Evolutionary conservation across 2,113 vertebrate genomes (phyloP).

Genomic region (Sinosuthora webbiana): DNA sequence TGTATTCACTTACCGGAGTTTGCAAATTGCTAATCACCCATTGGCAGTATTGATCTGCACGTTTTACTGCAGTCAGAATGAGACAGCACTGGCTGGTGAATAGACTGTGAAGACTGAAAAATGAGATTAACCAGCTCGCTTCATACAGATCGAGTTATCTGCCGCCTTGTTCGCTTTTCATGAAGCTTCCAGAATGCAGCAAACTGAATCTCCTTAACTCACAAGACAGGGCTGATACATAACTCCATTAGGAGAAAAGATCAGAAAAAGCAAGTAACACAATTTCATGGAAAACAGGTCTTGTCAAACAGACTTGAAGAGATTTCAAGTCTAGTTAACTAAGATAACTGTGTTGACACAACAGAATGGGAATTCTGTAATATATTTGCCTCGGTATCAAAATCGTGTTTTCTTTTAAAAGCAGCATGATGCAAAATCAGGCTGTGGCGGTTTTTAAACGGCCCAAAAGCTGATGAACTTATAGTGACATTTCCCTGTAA

Average conservation of each 20-base stretch:
- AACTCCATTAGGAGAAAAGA: constrained; percentile 20
- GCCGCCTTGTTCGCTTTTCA: constrained; percentile 30
- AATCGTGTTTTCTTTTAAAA: constrained; percentile 21
- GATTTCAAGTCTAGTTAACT: constrained; percentile 44
- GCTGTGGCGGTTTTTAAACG: neutral
- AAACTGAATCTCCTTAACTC: constrained; percentile 32
- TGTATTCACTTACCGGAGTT: constrained; percentile 11
- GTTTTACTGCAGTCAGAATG: neutral
- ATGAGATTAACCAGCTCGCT: constrained; percentile 26
- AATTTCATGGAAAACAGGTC: constrained; percentile 47
- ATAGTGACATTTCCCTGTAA: neutral
- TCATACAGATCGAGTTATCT: constrained; percentile 21
- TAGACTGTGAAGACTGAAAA: constrained; percentile 14
- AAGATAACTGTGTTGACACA: constrained; percentile 50
- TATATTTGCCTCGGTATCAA: constrained; percentile 6
- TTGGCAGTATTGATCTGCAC: constrained; percentile 47
- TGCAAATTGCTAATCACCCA: constrained; percentile 34
- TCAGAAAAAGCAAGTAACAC: constrained; percentile 20
- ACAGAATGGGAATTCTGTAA: constrained; percentile 22
- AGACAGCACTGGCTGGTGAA: neutral
- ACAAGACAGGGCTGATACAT: neutral
- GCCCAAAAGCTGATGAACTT: neutral
- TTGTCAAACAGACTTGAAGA: constrained; percentile 35
- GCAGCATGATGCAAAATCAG: neutral
- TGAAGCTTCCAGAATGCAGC: constrained; percentile 45